Evolutionary conservation across 2,888 invertebrate genomes (phyloP).

Genomic region (Odontocerum albicorne): DNA sequence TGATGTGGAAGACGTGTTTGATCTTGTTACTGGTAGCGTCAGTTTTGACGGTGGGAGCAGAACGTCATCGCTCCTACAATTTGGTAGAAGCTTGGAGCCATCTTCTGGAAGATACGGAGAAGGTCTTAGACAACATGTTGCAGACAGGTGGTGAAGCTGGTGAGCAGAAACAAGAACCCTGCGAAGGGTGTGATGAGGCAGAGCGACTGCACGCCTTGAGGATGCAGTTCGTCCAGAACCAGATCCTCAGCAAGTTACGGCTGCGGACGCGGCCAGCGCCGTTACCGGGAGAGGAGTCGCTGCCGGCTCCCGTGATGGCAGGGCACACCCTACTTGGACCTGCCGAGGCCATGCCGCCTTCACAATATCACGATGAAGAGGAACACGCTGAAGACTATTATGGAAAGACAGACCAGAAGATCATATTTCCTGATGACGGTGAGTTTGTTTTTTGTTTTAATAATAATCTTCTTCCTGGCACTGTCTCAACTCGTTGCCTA

Average conservation of each 20-base stretch:
- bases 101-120: conserved; percentile 19
- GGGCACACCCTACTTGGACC: conserved; percentile 59
- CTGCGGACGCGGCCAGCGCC: conserved; percentile 73
- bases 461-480: too few species aligned
- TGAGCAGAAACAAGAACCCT: background rate
- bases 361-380: conserved; percentile 47
- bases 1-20: too few species aligned
- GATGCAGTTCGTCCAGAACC: conserved; percentile 81
- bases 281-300: conserved; percentile 61
- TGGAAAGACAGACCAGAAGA: conserved; percentile 81
- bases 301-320: conserved; percentile 77
- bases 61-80: too few species aligned
- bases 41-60: too few species aligned
- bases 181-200: conserved; percentile 14
- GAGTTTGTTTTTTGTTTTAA: too few species aligned
- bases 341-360: conserved; percentile 44
- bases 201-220: conserved; percentile 62
- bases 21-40: too few species aligned
- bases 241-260: conserved; percentile 78
- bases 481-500: too few species aligned
- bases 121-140: conserved; percentile 21
- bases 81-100: conserved; percentile 17
- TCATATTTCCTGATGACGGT: conserved; percentile 67
- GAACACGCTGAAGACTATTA: conserved; percentile 76
- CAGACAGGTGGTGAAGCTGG: conserved; percentile 19